Percentiles rank a stretch among this genome's conserved stretches.
Evolutionary conservation across 1,140 invertebrate genomes (phyloP).

Genomic region (Sycophaga agraensis): DNA sequence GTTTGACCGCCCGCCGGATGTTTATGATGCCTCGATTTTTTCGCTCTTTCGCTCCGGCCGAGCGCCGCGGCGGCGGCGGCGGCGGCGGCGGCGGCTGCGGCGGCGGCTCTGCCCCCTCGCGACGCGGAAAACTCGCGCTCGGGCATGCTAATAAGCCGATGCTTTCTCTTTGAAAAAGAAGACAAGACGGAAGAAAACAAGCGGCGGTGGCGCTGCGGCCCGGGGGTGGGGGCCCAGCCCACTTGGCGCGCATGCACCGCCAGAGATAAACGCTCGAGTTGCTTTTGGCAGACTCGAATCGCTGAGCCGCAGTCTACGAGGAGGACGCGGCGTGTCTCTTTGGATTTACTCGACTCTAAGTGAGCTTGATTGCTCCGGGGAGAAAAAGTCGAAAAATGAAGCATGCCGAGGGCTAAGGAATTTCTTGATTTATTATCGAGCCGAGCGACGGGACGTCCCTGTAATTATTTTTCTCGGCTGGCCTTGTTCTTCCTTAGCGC

Average conservation of each 20-base stretch:
- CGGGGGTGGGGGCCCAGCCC: no score
- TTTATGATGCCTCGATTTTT: slow-evolving; percentile 21
- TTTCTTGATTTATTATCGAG: slow-evolving; percentile 51
- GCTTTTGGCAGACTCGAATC: not conserved
- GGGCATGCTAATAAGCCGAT: slow-evolving; percentile 13
- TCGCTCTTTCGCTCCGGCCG: no score
- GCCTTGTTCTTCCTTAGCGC: slow-evolving; percentile 32
- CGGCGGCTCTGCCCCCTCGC: not conserved
- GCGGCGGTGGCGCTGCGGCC: no score
- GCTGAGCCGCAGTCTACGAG: not conserved
- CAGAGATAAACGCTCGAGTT: not conserved
- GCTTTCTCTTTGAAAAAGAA: no score
- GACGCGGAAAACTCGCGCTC: not conserved
- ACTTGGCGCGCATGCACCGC: no score
- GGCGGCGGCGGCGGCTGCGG: no score
- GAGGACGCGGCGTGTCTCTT: slow-evolving; percentile 2
- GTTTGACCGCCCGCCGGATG: slow-evolving; percentile 19
- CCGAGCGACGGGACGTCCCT: slow-evolving; percentile 51
- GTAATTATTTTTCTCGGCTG: slow-evolving; percentile 53
- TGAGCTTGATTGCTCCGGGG: slow-evolving; percentile 23
- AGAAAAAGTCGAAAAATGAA: slow-evolving; percentile 35
- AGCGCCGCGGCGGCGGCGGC: no score
- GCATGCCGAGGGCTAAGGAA: slow-evolving; percentile 39
- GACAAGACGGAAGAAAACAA: no score
- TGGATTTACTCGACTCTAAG: slow-evolving; percentile 17